Conservation (phyloP, 2,113 vertebrate species). For the Campylorhamphus procurvoides region DNA sequence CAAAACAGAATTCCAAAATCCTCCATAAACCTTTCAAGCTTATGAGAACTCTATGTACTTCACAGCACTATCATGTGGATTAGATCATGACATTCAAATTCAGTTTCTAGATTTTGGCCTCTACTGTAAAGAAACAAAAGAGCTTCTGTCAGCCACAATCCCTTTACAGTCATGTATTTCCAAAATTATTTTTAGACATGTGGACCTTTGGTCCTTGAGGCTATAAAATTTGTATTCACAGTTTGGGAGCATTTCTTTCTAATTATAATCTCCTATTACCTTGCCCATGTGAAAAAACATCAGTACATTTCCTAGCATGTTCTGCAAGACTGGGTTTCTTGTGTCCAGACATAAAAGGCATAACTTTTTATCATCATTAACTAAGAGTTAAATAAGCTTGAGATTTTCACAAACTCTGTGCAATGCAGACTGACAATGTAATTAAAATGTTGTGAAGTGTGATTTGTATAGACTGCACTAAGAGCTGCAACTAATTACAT, state of each 20-base stretch:
- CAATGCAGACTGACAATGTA: background rate
- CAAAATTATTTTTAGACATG: background rate
- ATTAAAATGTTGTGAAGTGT: conserved; percentile 15
- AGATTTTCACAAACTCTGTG: background rate
- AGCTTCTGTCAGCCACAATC: background rate
- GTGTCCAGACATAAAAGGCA: background rate
- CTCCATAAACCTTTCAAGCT: background rate
- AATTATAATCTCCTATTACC: background rate
- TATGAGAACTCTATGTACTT: background rate
- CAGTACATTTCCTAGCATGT: background rate
- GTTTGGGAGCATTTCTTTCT: background rate
- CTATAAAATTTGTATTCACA: background rate
- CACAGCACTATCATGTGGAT: background rate
- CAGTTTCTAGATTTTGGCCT: background rate
- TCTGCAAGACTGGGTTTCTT: background rate
- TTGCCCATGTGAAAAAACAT: background rate
- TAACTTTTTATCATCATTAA: background rate
- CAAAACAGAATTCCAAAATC: background rate
- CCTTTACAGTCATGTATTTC: background rate
- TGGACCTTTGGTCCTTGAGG: background rate
- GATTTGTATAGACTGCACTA: background rate
- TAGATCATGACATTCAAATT: background rate
- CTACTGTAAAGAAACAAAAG: background rate
- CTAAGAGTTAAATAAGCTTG: conserved; percentile 3
- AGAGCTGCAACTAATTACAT: conserved; percentile 28